Conservation (phyloP, 1,140 invertebrate species). For the Drosophila micromelanica region DNA sequence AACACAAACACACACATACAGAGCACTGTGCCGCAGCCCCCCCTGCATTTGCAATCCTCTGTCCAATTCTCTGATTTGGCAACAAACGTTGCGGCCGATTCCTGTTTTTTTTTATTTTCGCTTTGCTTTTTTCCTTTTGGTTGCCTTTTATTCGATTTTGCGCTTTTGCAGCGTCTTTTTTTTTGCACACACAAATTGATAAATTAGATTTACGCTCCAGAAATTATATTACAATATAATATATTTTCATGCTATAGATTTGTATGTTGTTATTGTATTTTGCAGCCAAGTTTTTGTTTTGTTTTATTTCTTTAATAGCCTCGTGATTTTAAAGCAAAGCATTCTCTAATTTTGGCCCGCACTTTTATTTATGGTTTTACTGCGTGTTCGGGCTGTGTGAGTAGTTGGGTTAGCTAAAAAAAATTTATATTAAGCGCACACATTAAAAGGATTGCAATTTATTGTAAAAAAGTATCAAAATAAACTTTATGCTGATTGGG, state of each 20-base stretch:
- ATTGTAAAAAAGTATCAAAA: slow-evolving; percentile 10
- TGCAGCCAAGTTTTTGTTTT: slow-evolving; percentile 1
- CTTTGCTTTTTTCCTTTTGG: slow-evolving; percentile 30
- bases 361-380: slow-evolving; percentile 54
- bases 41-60: slow-evolving; percentile 18
- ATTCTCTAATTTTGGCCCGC: slow-evolving; percentile 18
- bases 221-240: slow-evolving; percentile 82
- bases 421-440: slow-evolving; percentile 32
- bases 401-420: slow-evolving; percentile 4
- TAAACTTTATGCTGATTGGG: slow-evolving; percentile 15
- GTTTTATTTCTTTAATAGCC: slow-evolving; percentile 30
- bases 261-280: slow-evolving; percentile 63
- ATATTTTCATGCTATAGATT: slow-evolving; percentile 62
- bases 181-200: slow-evolving; percentile 66
- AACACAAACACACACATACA: slow-evolving; percentile 7
- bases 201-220: slow-evolving; percentile 81
- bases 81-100: slow-evolving; percentile 52
- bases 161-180: slow-evolving; percentile 45
- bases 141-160: slow-evolving; percentile 51
- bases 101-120: slow-evolving; percentile 16
- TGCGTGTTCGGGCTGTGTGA: slow-evolving; percentile 36
- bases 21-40: background rate
- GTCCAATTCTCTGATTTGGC: slow-evolving; percentile 43
- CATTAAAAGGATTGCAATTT: slow-evolving; percentile 35
- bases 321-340: slow-evolving; percentile 60